These are phyloP conservation scores for Blomia tropicalis DNA, from an alignment of 2,888 invertebrate genomes.

Conservation along the genomic window DNA sequence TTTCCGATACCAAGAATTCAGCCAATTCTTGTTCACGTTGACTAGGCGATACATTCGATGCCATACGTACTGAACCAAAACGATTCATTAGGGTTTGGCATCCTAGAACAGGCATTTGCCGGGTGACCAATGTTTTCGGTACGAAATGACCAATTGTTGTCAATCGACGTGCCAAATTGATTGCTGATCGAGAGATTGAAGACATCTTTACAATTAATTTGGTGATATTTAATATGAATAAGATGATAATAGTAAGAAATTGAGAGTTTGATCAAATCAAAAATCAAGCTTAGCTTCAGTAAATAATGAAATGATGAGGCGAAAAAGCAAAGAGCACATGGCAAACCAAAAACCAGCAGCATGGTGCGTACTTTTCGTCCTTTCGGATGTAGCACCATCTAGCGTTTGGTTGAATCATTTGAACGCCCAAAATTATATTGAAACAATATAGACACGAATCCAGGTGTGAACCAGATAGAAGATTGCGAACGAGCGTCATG, in stretches of 20 bases:
- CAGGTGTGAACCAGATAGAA: no score
- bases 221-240: not conserved
- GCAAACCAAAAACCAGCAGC: no score
- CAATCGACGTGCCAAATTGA: not conserved
- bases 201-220: no score
- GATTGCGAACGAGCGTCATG: no score
- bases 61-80: not conserved
- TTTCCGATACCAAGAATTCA: constrained; percentile 82
- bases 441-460: no score
- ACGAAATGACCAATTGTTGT: not conserved
- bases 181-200: not conserved
- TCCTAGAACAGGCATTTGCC: not conserved
- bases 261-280: not conserved
- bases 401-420: no score
- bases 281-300: no score
- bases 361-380: no score
- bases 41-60: not conserved
- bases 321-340: no score
- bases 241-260: not conserved
- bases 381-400: no score
- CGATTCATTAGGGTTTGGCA: not conserved
- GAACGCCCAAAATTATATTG: no score
- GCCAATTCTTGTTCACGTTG: constrained; percentile 68
- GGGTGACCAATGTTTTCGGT: not conserved
- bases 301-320: no score